phyloP scores from a whole-genome alignment of 2,797 vertebrate genomes.

The Typhlichthys subterraneus region DNA sequence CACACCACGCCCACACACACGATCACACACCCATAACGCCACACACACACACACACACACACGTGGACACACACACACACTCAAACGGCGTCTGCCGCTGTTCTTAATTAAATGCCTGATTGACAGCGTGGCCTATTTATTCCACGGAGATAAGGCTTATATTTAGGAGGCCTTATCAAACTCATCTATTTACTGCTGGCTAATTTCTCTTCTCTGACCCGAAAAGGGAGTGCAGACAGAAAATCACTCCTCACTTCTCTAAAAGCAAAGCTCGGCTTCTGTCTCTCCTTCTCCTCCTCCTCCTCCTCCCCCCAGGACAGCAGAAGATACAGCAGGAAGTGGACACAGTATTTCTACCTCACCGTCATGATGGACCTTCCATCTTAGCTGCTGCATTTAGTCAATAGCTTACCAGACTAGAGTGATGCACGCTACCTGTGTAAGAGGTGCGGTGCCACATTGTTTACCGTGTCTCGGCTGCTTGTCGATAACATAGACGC shows the following conservation, averaged over 20 bases:
- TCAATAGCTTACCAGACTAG: conserved; percentile 40
- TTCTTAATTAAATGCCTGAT: conserved; percentile 78
- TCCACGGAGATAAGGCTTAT: conserved; percentile 72
- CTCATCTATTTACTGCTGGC: conserved; percentile 72
- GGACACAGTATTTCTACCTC: conserved; percentile 52
- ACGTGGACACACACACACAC: conserved; percentile 3
- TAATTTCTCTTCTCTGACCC: conserved; percentile 64
- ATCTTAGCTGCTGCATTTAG: conserved; percentile 48
- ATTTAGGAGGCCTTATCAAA: conserved; percentile 72
- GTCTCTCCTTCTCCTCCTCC: conserved; percentile 9
- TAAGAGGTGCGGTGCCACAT: conserved; percentile 26
- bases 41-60: neutral
- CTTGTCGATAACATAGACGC: no score
- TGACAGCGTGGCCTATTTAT: conserved; percentile 73
- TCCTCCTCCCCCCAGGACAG: conserved; percentile 2
- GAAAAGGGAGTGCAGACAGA: conserved; percentile 51
- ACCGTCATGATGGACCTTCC: conserved; percentile 42
- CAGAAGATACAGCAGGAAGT: conserved; percentile 23
- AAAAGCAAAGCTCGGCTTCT: conserved; percentile 42
- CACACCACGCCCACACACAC: neutral
- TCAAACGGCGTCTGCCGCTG: conserved; percentile 24
- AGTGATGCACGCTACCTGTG: conserved; percentile 39
- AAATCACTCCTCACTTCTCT: conserved; percentile 49
- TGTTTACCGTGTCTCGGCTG: no score
- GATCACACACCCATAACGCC: conserved; percentile 38